A percentile compares a stretch with the other conserved stretches of the same genome.
These are phyloP conservation scores for Phrynocephalus forsythii DNA, from an alignment of 2,797 vertebrate genomes.

Conservation along the genomic window DNA sequence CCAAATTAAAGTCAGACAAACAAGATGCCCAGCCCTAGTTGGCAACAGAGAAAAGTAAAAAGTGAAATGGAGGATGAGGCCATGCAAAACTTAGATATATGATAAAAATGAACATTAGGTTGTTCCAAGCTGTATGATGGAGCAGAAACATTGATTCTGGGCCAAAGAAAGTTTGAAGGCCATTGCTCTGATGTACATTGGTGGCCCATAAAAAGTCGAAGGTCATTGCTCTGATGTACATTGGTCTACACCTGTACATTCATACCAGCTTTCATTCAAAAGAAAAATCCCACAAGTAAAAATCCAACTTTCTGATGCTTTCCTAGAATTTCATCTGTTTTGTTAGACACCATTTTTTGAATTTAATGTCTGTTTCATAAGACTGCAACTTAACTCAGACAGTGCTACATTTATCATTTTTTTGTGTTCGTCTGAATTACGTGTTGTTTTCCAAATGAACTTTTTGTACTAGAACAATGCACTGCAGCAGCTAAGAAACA, in stretches of 20 bases:
- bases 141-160: no score
- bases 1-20: background rate
- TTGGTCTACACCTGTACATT: background rate
- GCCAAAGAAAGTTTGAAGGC: background rate
- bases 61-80: background rate
- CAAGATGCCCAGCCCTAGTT: background rate
- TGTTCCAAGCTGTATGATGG: conserved; percentile 7
- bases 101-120: background rate
- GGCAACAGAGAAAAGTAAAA: background rate
- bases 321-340: background rate
- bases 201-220: background rate
- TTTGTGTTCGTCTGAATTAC: conserved; percentile 17
- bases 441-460: conserved; percentile 10
- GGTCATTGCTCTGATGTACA: background rate
- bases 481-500: conserved; percentile 34
- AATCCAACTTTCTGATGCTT: conserved; percentile 31
- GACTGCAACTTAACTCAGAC: background rate
- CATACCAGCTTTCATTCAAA: conserved; percentile 5
- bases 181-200: background rate
- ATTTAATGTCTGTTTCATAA: background rate
- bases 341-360: conserved; percentile 4
- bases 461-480: conserved; percentile 11
- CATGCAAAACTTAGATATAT: background rate
- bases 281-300: conserved; percentile 15
- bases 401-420: conserved; percentile 9